Conservation (phyloP, 2,113 vertebrate species). For the Zeus faber region DNA sequence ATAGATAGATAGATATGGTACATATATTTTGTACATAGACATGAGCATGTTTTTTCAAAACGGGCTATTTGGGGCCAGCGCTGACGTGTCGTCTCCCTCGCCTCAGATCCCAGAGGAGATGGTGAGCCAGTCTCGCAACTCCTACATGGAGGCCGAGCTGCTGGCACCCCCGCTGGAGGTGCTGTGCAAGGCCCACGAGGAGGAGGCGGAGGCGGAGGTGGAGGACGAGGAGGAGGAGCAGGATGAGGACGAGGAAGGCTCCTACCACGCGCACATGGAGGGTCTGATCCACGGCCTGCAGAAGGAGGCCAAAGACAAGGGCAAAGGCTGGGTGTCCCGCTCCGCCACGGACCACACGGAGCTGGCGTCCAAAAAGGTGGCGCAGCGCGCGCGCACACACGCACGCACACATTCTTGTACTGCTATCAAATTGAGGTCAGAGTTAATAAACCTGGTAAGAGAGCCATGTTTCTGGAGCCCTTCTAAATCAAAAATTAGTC, state of each 20-base stretch:
- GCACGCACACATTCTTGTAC: too few relatives aligned
- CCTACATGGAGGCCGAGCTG: conserved; percentile 88
- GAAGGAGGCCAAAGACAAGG: conserved; percentile 90
- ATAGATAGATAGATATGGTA: too few relatives aligned
- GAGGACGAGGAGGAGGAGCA: conserved; percentile 54
- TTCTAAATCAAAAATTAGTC: too few relatives aligned
- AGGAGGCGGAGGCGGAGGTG: conserved; percentile 46
- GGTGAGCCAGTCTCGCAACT: conserved; percentile 87
- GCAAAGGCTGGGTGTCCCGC: conserved; percentile 88
- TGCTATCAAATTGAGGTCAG: too few relatives aligned
- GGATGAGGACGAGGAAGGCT: conserved; percentile 83
- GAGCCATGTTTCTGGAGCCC: too few relatives aligned
- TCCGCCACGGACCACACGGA: conserved; percentile 81
- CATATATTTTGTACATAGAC: too few relatives aligned
- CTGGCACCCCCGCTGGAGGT: conserved; percentile 84
- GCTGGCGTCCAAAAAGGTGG: conserved; percentile 93
- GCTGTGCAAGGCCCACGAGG: conserved; percentile 75
- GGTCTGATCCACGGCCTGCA: conserved; percentile 82
- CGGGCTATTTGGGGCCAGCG: too few relatives aligned
- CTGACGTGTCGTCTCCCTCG: too few relatives aligned
- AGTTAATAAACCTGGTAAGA: too few relatives aligned
- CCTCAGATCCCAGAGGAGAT: conserved; percentile 89
- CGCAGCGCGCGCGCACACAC: neutral
- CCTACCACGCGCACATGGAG: conserved; percentile 82
- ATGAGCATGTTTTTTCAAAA: too few relatives aligned